These are phyloP conservation scores for Sylvia borin DNA, from an alignment of 2,797 vertebrate species.

Conservation along the genomic window DNA sequence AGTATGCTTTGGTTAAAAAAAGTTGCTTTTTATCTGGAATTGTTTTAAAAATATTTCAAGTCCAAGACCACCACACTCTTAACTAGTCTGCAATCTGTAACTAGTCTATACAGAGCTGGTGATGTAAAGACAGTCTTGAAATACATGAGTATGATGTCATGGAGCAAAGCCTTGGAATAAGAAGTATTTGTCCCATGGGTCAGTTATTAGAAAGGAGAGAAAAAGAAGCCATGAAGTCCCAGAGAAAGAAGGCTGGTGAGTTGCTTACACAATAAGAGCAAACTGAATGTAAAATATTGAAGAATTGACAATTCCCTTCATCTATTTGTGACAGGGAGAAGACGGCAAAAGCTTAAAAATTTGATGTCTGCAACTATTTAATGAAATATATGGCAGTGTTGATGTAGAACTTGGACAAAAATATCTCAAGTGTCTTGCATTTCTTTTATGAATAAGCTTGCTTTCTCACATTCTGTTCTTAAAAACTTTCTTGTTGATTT, in stretches of 20 bases:
- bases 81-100: background rate
- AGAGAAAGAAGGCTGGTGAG: background rate
- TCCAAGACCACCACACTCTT: background rate
- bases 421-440: background rate
- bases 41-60: background rate
- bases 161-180: background rate
- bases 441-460: background rate
- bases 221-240: background rate
- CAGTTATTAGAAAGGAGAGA: background rate
- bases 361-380: background rate
- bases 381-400: background rate
- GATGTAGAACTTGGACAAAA: background rate
- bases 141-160: background rate
- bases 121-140: background rate
- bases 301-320: background rate
- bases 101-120: background rate
- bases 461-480: background rate
- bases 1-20: rapidly evolving
- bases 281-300: background rate
- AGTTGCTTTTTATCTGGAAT: background rate
- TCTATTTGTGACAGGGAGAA: background rate
- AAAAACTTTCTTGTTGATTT: background rate
- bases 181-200: background rate
- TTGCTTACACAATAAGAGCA: background rate
- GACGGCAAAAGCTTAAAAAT: background rate